A percentile compares a stretch with the other conserved stretches of the same genome.
These are phyloP conservation scores for Ceratosolen solmsi DNA, from an alignment of 1,140 invertebrate genomes.

Conservation along the genomic window DNA sequence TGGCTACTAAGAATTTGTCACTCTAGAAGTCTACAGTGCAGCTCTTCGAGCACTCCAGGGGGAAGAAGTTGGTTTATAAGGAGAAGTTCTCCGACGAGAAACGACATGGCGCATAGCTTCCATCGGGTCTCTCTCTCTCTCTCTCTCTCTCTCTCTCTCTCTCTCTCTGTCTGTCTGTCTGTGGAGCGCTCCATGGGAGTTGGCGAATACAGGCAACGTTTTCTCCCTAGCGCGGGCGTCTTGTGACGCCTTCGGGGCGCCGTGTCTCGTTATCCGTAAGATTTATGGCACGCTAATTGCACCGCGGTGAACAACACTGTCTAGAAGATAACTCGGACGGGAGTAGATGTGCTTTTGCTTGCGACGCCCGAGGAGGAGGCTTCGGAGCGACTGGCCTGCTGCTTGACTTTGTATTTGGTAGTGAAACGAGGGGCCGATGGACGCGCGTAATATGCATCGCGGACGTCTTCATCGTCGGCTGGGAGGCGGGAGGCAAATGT, in stretches of 20 bases:
- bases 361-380: neutral
- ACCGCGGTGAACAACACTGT: slow-evolving; percentile 65
- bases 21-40: slow-evolving; percentile 25
- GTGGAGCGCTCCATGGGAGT: neutral
- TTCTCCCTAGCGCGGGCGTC: slow-evolving; percentile 1
- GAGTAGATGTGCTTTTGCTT: neutral
- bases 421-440: neutral
- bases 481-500: no score
- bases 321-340: slow-evolving; percentile 13
- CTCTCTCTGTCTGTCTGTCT: neutral
- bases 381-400: neutral
- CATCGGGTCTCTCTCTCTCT: neutral
- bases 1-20: slow-evolving; percentile 58
- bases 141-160: slow-evolving; percentile 29
- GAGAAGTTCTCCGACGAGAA: slow-evolving; percentile 59
- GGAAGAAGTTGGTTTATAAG: slow-evolving; percentile 49
- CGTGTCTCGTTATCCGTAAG: slow-evolving; percentile 71
- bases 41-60: slow-evolving; percentile 5
- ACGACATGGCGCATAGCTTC: slow-evolving; percentile 48
- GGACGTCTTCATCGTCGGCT: neutral
- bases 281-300: slow-evolving; percentile 73
- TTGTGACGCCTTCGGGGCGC: slow-evolving; percentile 70
- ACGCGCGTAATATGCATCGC: neutral
- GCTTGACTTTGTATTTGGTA: neutral
- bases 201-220: slow-evolving; percentile 17